Percentiles rank a stretch among this genome's conserved stretches.
Conservation (phyloP, 1,140 invertebrate genomes). For the Drosophila kikkawai region DNA sequence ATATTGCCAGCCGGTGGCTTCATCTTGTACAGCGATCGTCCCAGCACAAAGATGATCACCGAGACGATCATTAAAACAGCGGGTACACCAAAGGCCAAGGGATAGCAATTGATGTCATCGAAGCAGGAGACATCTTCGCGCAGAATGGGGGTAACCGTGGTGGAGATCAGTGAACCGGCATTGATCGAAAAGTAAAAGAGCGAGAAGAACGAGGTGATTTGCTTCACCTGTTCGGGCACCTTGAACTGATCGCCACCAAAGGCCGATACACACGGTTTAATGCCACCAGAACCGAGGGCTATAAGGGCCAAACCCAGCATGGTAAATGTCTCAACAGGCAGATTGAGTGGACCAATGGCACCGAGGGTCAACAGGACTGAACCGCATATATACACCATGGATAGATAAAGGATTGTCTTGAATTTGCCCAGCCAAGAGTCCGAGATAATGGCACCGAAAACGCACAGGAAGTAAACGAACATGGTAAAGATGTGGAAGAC, state of each 20-base stretch:
- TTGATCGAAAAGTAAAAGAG: conserved; percentile 98
- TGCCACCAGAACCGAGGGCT: conserved; percentile 96
- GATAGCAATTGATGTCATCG: conserved; percentile 92
- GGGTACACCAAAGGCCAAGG: conserved; percentile 96
- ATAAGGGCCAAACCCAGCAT: conserved; percentile 93
- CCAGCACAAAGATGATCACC: conserved; percentile 92
- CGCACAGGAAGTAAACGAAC: conserved; percentile 92
- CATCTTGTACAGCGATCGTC: conserved; percentile 92
- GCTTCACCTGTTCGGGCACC: conserved; percentile 91
- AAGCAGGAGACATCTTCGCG: conserved; percentile 94
- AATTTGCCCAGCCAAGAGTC: conserved; percentile 93
- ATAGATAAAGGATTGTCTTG: conserved; percentile 95
- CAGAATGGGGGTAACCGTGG: conserved; percentile 94
- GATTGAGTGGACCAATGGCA: conserved; percentile 87
- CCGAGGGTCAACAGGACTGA: conserved; percentile 92
- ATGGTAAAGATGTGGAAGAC: conserved; percentile 93
- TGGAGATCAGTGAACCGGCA: conserved; percentile 95
- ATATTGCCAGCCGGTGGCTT: conserved; percentile 94
- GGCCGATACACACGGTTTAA: conserved; percentile 98
- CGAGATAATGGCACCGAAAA: conserved; percentile 93
- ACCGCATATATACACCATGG: conserved; percentile 94
- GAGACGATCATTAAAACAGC: conserved; percentile 94
- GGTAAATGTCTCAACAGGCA: conserved; percentile 89
- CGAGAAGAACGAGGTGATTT: conserved; percentile 95
- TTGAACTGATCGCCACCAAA: conserved; percentile 99